phyloP scores from a whole-genome alignment of 2,888 invertebrate species.

The Aquatica leii region DNA sequence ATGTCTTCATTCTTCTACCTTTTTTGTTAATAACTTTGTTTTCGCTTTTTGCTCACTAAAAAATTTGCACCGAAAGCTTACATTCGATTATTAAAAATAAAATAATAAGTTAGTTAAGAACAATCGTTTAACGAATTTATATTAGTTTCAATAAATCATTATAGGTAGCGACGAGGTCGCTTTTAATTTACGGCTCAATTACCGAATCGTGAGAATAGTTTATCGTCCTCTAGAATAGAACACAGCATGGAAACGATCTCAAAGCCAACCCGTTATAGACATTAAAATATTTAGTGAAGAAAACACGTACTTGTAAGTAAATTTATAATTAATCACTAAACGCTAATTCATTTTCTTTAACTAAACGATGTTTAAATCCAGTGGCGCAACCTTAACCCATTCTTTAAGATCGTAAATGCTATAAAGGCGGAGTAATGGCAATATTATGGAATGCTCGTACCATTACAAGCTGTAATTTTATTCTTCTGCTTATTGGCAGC shows the following conservation, averaged over 20 bases:
- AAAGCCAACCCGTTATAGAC: slow-evolving; percentile 19
- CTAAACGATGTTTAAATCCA: slow-evolving; percentile 12
- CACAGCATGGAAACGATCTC: slow-evolving; percentile 25
- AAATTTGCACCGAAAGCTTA: background rate
- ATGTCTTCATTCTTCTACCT: slow-evolving; percentile 31
- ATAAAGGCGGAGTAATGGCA: slow-evolving; percentile 59
- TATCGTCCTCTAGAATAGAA: slow-evolving; percentile 34
- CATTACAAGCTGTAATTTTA: slow-evolving; percentile 43
- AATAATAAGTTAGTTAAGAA: background rate
- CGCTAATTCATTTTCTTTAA: background rate
- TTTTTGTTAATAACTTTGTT: slow-evolving; percentile 24
- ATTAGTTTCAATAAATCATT: slow-evolving; percentile 41
- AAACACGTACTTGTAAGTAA: background rate
- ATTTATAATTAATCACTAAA: background rate
- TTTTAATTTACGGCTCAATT: slow-evolving; percentile 46
- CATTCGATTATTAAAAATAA: too few species aligned
- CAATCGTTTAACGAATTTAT: slow-evolving; percentile 40
- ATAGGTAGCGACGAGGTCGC: slow-evolving; percentile 39
- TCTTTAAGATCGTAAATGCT: slow-evolving; percentile 52
- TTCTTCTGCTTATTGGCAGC: slow-evolving; percentile 38
- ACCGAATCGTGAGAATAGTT: slow-evolving; percentile 46
- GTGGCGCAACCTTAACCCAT: slow-evolving; percentile 48
- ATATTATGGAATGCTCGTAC: slow-evolving; percentile 55
- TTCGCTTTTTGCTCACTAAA: slow-evolving; percentile 19
- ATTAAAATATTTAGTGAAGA: slow-evolving; percentile 24